Evolutionary conservation across 2,113 vertebrate genomes (phyloP), one percentile per base, ranked within the genome.

Genomic region (Condylura cristata): DNA sequence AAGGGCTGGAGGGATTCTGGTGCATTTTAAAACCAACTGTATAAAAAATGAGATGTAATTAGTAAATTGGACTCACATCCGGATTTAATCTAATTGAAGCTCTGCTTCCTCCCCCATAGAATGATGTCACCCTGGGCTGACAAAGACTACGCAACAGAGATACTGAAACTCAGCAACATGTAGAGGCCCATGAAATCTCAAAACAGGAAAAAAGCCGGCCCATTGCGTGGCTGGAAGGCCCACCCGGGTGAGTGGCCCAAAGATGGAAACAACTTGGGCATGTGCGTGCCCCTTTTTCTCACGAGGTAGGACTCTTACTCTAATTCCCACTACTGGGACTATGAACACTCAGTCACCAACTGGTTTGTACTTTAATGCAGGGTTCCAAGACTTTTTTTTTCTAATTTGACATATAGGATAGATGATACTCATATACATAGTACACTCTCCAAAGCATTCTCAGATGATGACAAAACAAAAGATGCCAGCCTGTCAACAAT

Each of bases 1-100:
- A 84, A 56, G 44, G 32, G 58, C 58, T 20, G 26, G n/a, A 41
- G 56, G 60, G 72, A 34, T 2, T 28, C 12, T 28, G 32, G 34
- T 39, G 41, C 41, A 24, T 32, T 53, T 90, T 44, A 66, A 86
- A 86, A 48, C 34, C 22, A 74, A 74, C 0, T 74, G n/a, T 41
- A 34, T 53, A 37, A 91, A 85, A 85, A 94, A 70, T 18, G n/a
- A 90, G 83, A 72, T 88, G 30, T 17, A 56, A 71, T 93, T 65
- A 88, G 78, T 48, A 88, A 80, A 68, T 30, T 22, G 44, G 39
- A 76, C 61, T 70, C 66, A 44, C 0, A 12, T 41, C 71, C 20
- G 63, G 72, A 70, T 51, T 68, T 87, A 70, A 56, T 65, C 60
- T 84, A 22, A 56, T 30, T 16, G 60, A 85, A 68, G n/a, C 61